These are phyloP conservation scores for Morbakka virulenta DNA, from an alignment of 30 jellyfish, hydroid and myxozoan species.

Conservation along the genomic window DNA sequence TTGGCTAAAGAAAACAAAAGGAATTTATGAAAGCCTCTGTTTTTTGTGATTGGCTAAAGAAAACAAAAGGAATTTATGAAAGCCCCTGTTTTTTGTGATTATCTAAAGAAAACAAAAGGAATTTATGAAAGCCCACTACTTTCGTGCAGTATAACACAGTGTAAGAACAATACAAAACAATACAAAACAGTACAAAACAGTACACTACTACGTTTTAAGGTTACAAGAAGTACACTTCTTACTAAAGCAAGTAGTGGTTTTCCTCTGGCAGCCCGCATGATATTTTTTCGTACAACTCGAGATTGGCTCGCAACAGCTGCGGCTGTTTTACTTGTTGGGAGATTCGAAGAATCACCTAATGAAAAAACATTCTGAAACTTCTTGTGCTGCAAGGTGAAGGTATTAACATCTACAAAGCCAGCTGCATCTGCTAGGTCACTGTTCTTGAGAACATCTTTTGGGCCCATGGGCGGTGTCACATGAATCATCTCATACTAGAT, in stretches of 20 bases:
- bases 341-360: conserved; percentile 84
- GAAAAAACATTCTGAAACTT: conserved; percentile 62
- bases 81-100: no score
- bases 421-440: conserved; percentile 67
- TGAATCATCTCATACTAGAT: conserved; percentile 85
- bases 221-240: no score
- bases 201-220: no score
- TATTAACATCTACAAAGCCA: conserved; percentile 84
- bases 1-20: no score
- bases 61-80: no score
- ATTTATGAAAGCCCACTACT: no score
- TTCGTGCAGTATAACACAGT: no score
- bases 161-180: no score
- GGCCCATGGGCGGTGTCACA: conserved; percentile 98
- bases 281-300: conserved; percentile 60
- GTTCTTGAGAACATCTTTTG: conserved; percentile 55
- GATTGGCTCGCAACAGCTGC: conserved; percentile 88
- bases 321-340: conserved; percentile 92
- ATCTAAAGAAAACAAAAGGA: no score
- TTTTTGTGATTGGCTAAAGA: no score
- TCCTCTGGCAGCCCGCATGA: conserved; percentile 60
- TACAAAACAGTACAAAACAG: no score
- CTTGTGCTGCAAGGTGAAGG: conserved; percentile 66
- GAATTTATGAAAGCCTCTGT: no score
- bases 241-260: conserved; percentile 57